Evolutionary conservation across 2,113 vertebrate species (phyloP).

Genomic region (Daubentonia madagascariensis): DNA sequence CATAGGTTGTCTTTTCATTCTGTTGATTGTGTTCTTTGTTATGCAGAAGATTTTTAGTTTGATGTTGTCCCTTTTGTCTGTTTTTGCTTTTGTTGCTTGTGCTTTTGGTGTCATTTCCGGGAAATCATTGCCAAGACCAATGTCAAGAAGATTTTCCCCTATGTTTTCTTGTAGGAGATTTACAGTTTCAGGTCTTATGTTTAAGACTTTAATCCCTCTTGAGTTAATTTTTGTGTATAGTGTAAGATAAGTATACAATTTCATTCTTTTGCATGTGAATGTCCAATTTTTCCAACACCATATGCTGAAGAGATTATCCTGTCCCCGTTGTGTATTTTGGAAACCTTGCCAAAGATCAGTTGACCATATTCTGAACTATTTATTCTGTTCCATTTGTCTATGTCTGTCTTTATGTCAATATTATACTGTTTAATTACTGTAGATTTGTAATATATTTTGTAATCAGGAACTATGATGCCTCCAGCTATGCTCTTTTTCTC

Average conservation of each 20-base stretch:
- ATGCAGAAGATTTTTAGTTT: neutral
- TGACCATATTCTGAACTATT: neutral
- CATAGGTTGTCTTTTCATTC: neutral
- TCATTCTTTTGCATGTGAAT: neutral
- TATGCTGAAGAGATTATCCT: neutral
- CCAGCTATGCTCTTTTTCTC: neutral
- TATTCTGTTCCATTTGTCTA: neutral
- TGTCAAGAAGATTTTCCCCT: neutral
- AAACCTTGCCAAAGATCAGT: rapidly evolving
- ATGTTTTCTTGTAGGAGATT: neutral
- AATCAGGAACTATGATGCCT: neutral
- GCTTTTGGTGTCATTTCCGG: neutral
- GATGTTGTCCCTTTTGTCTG: neutral
- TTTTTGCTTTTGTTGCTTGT: neutral
- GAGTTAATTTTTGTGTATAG: neutral
- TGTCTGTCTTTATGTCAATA: neutral
- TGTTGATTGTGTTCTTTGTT: neutral
- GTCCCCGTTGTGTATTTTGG: neutral
- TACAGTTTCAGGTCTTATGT: neutral
- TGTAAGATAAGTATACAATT: neutral
- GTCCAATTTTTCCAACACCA: neutral
- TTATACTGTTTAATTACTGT: neutral
- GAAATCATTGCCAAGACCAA: neutral
- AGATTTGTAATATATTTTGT: neutral
- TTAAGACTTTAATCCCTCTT: neutral